Conservation (phyloP, 2,888 invertebrate genomes). For the Alviniconcha strummeri region DNA sequence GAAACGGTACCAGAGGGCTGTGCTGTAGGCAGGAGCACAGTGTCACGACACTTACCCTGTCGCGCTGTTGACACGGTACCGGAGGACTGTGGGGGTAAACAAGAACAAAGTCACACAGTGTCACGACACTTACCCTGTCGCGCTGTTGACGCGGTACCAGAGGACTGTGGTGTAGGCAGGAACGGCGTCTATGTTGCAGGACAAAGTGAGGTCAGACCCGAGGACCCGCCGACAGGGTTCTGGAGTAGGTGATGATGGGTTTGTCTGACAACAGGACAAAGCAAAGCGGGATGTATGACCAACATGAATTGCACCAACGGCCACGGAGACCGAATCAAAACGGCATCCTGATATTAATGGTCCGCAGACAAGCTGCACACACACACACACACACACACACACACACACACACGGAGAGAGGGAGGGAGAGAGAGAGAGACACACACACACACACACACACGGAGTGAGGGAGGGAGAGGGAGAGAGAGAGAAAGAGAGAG, state of each 20-base stretch:
- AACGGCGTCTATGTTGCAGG: conserved; percentile 9
- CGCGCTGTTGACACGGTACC: too few relatives aligned
- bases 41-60: not conserved
- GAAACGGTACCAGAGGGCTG: conserved; percentile 15
- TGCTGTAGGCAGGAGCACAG: not conserved
- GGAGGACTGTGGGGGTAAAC: too few relatives aligned
- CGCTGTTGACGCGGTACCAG: conserved; percentile 6
- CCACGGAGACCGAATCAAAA: too few relatives aligned
- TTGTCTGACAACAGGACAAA: not conserved
- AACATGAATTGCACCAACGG: too few relatives aligned
- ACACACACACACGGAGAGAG: not conserved
- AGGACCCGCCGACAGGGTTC: not conserved
- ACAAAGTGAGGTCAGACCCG: not conserved
- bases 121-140: conserved; percentile 4
- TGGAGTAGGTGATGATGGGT: conserved; percentile 19
- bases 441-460: not conserved
- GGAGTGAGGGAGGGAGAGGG: not conserved
- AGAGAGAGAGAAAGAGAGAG: not conserved
- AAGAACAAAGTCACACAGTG: too few relatives aligned
- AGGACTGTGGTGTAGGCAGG: conserved; percentile 12
- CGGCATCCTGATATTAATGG: too few relatives aligned
- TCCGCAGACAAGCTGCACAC: too few relatives aligned
- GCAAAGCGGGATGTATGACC: too few relatives aligned
- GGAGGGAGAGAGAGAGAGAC: not conserved
- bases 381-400: not conserved